Evolutionary conservation across 2,797 vertebrate genomes (phyloP).

Genomic region (Pampus argenteus): DNA sequence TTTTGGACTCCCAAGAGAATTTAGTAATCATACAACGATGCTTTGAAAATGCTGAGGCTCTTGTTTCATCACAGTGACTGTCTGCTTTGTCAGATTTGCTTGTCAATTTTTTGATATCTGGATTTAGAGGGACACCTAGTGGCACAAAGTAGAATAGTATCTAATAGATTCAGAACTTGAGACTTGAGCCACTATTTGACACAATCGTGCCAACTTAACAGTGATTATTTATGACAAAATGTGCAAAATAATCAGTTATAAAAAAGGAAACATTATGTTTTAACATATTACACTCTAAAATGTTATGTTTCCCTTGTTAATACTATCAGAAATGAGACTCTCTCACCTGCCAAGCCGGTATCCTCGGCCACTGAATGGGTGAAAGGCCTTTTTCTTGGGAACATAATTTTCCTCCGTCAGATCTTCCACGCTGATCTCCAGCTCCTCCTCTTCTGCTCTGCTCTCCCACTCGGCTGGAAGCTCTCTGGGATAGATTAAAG

Average conservation of each 20-base stretch:
- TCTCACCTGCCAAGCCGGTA: conserved; percentile 94
- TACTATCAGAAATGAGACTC: background rate
- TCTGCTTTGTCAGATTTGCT: conserved; percentile 10
- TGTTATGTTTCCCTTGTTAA: background rate
- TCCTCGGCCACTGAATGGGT: conserved; percentile 93
- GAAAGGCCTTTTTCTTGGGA: conserved; percentile 89
- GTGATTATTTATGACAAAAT: background rate
- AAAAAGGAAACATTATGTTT: background rate
- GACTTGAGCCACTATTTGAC: background rate
- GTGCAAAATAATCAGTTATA: background rate
- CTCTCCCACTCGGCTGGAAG: conserved; percentile 91
- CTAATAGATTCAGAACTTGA: background rate
- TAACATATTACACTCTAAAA: background rate
- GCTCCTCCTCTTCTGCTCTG: conserved; percentile 90
- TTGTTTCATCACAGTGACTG: conserved; percentile 2
- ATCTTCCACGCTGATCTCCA: conserved; percentile 94
- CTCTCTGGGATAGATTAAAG: conserved; percentile 84
- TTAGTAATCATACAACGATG: conserved; percentile 12
- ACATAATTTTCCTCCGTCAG: conserved; percentile 91
- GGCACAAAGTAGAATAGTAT: conserved; percentile 42
- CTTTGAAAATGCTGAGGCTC: background rate
- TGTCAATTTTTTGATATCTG: conserved; percentile 31
- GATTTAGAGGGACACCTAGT: conserved; percentile 79
- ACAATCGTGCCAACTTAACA: background rate
- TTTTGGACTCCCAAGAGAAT: background rate